Evolutionary conservation across 1,140 invertebrate genomes (phyloP), one percentile per base, ranked within the genome.

Genomic region (Hycleus cichorii): DNA sequence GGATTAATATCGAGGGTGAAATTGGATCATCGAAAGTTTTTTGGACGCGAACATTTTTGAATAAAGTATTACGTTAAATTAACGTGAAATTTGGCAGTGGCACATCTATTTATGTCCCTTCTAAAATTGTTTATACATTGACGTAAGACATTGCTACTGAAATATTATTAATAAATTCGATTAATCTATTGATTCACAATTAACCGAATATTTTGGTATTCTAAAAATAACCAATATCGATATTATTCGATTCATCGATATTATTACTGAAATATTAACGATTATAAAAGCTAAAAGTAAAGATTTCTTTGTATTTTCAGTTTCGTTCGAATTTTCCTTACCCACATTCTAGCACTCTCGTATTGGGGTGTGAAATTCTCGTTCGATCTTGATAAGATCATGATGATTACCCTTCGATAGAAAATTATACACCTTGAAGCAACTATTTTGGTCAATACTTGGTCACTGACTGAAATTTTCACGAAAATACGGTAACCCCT

Each of bases 301-400:
- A 32, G 32, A 7, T 32, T 5, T 32, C 32, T 5, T 32, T 32
- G 40, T n/a, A 10, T 42, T n/a, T n/a, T 42, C 40, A 42, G 9
- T 42, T 42, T 42, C 40, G 9, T 42, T 42, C 51, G 3, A 51
- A 18, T 42, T 57, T 24, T 48, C 47, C 68, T 71, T 65, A 71
- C 69, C 69, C 69, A 71, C 53, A 69, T 62, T 39, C 52, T 61
- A 10, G 68, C 67, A 5, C 64, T 47, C 55, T 71, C 69, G 39
- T 67, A 51, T 39, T 64, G 45, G 44, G 40, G 58, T 26, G 60
- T 54, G 53, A 71, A 68, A 25, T 63, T 53, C 12, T 64, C 64
- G 11, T 57, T 68, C 8, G 64, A 64, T 40, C 60, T 64, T 7
- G 66, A 69, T 7, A 69, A 54, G 39, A 71, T 52, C 69, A 71